These are phyloP conservation scores for Meloidogyne chitwoodi DNA, from an alignment of 1,140 invertebrate genomes.

Conservation along the genomic window DNA sequence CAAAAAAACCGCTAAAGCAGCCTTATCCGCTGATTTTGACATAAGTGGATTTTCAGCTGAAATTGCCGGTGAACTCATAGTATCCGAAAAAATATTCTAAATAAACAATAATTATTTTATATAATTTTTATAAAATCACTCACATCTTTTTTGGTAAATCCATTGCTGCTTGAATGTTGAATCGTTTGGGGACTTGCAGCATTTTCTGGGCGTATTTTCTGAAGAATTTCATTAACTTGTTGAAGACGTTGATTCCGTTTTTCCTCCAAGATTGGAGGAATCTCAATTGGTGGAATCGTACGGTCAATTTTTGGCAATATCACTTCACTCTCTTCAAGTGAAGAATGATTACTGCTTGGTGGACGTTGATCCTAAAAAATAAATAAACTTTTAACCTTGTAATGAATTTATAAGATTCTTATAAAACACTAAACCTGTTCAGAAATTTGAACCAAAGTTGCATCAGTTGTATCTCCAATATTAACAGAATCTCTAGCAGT, in stretches of 20 bases:
- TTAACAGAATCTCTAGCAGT: background rate
- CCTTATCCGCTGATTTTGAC: background rate
- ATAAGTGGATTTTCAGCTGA: conserved; percentile 8
- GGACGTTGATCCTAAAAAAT: background rate
- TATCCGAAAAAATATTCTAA: background rate
- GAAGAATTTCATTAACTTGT: conserved; percentile 31
- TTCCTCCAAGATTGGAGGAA: conserved; percentile 11
- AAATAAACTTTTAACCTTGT: background rate
- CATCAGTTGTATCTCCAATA: background rate
- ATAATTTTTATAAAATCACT: background rate
- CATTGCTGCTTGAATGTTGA: too few relatives aligned
- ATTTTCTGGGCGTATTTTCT: conserved; percentile 22
- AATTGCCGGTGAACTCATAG: background rate
- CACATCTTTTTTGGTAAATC: background rate
- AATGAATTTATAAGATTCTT: too few relatives aligned
- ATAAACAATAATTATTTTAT: background rate
- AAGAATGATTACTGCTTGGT: background rate
- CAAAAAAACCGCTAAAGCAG: too few relatives aligned
- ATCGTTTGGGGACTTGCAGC: background rate
- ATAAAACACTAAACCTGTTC: background rate
- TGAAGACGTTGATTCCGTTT: conserved; percentile 24
- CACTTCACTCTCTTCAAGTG: background rate
- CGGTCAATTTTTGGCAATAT: background rate
- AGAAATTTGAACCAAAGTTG: background rate
- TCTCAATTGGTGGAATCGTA: background rate